Evolutionary conservation across 2,888 invertebrate species (phyloP).

Genomic region (Hermaeophaga mercurialis): DNA sequence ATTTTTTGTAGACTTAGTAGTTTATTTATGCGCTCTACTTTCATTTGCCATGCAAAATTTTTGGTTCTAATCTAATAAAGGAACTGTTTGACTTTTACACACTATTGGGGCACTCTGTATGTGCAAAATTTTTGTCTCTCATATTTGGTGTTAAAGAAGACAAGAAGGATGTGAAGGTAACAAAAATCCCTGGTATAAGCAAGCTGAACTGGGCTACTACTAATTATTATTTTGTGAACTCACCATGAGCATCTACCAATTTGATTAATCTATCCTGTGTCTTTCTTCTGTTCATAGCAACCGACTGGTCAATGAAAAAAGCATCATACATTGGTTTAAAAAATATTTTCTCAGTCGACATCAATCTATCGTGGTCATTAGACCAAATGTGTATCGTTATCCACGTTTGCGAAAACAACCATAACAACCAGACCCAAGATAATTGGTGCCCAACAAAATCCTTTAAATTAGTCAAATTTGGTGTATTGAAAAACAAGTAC

Average conservation of each 20-base stretch:
- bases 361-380: slow-evolving; percentile 81
- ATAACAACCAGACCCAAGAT: slow-evolving; percentile 79
- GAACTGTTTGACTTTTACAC: too few species aligned
- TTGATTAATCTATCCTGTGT: slow-evolving; percentile 19
- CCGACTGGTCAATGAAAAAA: slow-evolving; percentile 80
- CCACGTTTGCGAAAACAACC: slow-evolving; percentile 86
- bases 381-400: slow-evolving; percentile 85
- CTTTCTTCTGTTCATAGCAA: slow-evolving; percentile 79
- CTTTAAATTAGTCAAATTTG: slow-evolving; percentile 59
- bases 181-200: too few species aligned
- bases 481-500: slow-evolving; percentile 85
- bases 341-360: slow-evolving; percentile 83
- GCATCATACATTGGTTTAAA: slow-evolving; percentile 83
- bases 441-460: slow-evolving; percentile 66
- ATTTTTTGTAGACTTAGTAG: too few species aligned
- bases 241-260: slow-evolving; percentile 2
- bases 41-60: too few species aligned
- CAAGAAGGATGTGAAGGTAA: too few species aligned
- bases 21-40: too few species aligned
- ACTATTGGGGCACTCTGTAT: too few species aligned
- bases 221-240: background rate
- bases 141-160: too few species aligned
- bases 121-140: too few species aligned
- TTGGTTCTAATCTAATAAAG: too few species aligned
- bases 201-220: too few species aligned